Evolutionary conservation across 2,797 vertebrate species (phyloP).

Genomic region (Danio tinwini): DNA sequence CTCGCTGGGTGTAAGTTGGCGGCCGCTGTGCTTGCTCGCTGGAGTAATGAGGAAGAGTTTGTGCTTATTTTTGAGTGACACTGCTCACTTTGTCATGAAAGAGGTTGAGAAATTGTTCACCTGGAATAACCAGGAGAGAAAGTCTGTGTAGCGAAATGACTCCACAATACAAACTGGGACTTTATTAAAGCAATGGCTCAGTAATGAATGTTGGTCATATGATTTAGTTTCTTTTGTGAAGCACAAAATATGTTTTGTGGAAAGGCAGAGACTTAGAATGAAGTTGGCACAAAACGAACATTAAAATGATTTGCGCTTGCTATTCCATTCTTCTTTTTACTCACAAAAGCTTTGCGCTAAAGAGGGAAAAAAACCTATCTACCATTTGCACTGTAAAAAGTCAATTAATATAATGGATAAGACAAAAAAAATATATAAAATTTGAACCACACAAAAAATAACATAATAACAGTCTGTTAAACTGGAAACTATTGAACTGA

Average conservation of each 20-base stretch:
- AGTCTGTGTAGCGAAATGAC: conserved; percentile 19
- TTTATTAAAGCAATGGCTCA: background rate
- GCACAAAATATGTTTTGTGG: background rate
- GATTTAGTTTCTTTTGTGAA: background rate
- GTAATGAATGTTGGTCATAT: background rate
- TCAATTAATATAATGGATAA: too few species aligned
- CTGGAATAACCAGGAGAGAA: conserved; percentile 17
- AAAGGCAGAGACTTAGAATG: background rate
- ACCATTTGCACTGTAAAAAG: background rate
- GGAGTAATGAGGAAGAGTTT: conserved; percentile 43
- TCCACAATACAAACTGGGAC: background rate
- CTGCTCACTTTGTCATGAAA: conserved; percentile 46
- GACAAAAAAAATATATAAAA: too few species aligned
- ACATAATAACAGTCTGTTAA: too few species aligned
- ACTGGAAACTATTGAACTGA: too few species aligned
- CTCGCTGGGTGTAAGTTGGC: conserved; percentile 3
- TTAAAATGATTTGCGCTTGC: background rate
- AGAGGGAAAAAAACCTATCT: background rate
- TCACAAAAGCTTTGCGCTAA: too few species aligned
- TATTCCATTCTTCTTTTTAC: too few species aligned
- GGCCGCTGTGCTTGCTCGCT: conserved; percentile 31
- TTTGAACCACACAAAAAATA: too few species aligned
- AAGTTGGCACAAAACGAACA: background rate
- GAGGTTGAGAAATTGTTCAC: conserved; percentile 43
- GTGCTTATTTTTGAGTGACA: conserved; percentile 28